Conservation (phyloP, 2,113 vertebrate genomes). For the Aegithalos caudatus region DNA sequence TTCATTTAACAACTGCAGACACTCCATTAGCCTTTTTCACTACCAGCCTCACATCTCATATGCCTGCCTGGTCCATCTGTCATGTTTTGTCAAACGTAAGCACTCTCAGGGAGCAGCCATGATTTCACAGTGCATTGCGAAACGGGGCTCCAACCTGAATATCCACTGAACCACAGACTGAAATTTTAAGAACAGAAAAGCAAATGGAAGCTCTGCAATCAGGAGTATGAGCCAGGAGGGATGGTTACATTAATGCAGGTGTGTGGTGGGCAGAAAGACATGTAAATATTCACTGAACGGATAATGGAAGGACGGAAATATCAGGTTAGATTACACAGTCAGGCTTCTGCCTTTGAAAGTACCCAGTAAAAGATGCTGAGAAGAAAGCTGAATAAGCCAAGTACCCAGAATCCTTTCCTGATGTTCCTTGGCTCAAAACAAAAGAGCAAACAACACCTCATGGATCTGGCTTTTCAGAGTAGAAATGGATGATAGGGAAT, state of each 20-base stretch:
- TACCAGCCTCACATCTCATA: conserved; percentile 20
- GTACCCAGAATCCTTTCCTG: neutral
- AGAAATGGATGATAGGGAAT: neutral
- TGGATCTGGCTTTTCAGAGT: neutral
- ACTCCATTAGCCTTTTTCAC: conserved; percentile 49
- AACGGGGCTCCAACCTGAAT: conserved; percentile 29
- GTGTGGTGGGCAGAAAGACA: neutral
- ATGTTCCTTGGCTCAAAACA: neutral
- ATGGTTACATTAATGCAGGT: neutral
- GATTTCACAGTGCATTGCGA: neutral
- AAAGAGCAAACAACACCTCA: neutral
- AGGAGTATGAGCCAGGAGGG: neutral
- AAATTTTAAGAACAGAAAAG: neutral
- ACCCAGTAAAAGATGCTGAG: neutral
- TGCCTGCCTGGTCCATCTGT: conserved; percentile 51
- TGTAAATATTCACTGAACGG: neutral
- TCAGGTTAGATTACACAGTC: neutral
- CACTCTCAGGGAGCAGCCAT: neutral
- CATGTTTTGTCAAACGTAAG: conserved; percentile 1
- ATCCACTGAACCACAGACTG: conserved; percentile 7
- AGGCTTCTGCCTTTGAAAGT: neutral
- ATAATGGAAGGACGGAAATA: neutral
- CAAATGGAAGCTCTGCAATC: neutral
- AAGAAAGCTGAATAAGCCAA: neutral
- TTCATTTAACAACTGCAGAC: conserved; percentile 61